A percentile compares a stretch with the other conserved stretches of the same genome.
Conservation (phyloP, 2,888 invertebrate genomes). For the Tetanocera ferruginea region DNA sequence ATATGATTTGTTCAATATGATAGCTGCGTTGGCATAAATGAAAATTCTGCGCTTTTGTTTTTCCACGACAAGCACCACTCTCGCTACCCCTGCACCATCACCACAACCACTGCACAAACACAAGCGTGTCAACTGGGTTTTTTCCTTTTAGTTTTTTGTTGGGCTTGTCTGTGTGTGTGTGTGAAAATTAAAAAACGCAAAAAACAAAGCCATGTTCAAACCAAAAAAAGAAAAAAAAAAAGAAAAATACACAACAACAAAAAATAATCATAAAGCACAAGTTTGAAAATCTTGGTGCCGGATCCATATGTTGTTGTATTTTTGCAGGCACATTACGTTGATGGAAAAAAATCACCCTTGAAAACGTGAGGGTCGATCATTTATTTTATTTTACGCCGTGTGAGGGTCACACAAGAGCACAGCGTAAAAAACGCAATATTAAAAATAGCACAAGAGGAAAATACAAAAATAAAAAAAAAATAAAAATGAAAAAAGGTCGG, state of each 20-base stretch:
- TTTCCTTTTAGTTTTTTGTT: too few relatives aligned
- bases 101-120: not conserved
- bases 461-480: not conserved
- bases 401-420: conserved; percentile 28
- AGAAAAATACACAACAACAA: not conserved
- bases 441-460: conserved; percentile 19
- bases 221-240: too few relatives aligned
- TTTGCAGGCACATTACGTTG: not conserved
- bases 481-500: not conserved
- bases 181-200: conserved; percentile 24
- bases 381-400: conserved; percentile 32
- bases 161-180: not conserved
- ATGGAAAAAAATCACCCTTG: conserved; percentile 29
- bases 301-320: not conserved
- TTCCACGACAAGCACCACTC: not conserved
- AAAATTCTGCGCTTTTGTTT: conserved; percentile 6
- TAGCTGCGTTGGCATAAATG: conserved; percentile 7
- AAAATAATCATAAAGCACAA: conserved; percentile 25
- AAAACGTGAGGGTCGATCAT: conserved; percentile 33
- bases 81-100: not conserved
- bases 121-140: not conserved
- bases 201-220: conserved; percentile 23
- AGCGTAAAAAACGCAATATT: conserved; percentile 29
- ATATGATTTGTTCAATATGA: conserved; percentile 2
- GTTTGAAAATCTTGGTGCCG: conserved; percentile 23